Evolutionary conservation across 92 coral and sea anemone genomes (phyloP).

Genomic region (Porites cylindrica): DNA sequence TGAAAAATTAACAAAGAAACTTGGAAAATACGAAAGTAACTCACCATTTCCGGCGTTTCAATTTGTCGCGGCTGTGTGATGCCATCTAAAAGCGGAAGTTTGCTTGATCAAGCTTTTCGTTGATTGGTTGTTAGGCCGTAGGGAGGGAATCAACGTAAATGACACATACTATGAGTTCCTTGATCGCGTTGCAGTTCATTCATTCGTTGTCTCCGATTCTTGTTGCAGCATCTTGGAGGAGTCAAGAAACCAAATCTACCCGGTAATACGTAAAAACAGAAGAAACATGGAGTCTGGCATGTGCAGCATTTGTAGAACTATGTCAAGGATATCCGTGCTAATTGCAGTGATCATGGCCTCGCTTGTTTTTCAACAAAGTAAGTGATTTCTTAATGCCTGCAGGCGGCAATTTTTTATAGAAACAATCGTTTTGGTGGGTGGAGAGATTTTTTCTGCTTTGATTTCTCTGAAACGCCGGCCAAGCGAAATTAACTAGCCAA

Average conservation of each 20-base stretch:
- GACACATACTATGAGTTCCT: not conserved
- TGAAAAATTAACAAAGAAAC: not conserved
- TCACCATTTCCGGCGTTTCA: slow-evolving; percentile 9
- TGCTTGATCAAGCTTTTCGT: not conserved
- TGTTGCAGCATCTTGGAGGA: not conserved
- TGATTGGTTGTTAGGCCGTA: slow-evolving; percentile 8
- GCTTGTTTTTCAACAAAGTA: slow-evolving; percentile 28
- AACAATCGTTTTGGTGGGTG: too few species aligned
- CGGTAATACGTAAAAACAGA: not conserved
- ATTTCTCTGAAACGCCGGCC: too few species aligned
- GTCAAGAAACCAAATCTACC: not conserved
- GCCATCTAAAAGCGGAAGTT: slow-evolving; percentile 20
- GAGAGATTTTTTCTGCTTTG: too few species aligned
- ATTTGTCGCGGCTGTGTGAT: not conserved
- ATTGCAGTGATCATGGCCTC: not conserved
- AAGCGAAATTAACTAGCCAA: too few species aligned
- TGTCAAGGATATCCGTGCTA: slow-evolving; percentile 5
- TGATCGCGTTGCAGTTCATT: not conserved
- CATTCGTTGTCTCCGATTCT: slow-evolving; percentile 20
- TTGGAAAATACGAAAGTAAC: not conserved
- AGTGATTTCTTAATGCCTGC: not conserved
- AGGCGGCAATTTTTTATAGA: not conserved
- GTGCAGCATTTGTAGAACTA: slow-evolving; percentile 23
- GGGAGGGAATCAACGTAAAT: not conserved
- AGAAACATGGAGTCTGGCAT: slow-evolving; percentile 10